Conservation (phyloP, 2,797 vertebrate genomes). For the Pipistrellus pipistrellus region DNA sequence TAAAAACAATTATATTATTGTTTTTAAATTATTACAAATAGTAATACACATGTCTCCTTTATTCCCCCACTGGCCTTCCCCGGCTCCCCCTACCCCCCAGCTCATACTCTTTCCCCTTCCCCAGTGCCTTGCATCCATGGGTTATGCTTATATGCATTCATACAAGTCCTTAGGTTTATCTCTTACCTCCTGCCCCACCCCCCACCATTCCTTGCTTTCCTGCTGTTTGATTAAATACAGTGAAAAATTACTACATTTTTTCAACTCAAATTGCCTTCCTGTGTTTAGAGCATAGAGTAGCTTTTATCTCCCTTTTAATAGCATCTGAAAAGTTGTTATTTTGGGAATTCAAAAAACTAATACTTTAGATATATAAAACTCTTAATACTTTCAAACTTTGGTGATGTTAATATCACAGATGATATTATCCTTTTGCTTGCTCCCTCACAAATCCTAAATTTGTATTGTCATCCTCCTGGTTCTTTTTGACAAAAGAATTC, state of each 20-base stretch:
- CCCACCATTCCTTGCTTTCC: too few species aligned
- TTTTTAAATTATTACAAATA: too few species aligned
- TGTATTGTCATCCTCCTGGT: not conserved
- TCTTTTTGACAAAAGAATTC: slow-evolving; percentile 28
- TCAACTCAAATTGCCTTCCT: not conserved
- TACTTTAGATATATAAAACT: not conserved
- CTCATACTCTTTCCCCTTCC: too few species aligned
- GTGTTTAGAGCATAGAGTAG: not conserved
- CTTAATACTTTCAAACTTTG: not conserved
- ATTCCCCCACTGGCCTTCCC: too few species aligned
- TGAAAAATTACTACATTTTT: slow-evolving; percentile 47
- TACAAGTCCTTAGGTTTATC: too few species aligned
- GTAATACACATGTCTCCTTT: too few species aligned
- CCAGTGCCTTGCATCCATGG: too few species aligned
- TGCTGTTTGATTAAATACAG: not conserved
- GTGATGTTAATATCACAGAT: not conserved
- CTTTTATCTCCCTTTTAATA: not conserved
- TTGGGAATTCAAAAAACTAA: not conserved
- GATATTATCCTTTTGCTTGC: not conserved
- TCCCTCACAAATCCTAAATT: not conserved
- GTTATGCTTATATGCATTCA: too few species aligned
- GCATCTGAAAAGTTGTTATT: not conserved
- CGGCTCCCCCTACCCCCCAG: too few species aligned
- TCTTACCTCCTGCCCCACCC: too few species aligned
- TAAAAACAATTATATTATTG: not conserved